Percentiles rank a stretch among this genome's conserved stretches.
Evolutionary conservation across 2,888 invertebrate species (phyloP).

Genomic region (Andrena chrysosceles): DNA sequence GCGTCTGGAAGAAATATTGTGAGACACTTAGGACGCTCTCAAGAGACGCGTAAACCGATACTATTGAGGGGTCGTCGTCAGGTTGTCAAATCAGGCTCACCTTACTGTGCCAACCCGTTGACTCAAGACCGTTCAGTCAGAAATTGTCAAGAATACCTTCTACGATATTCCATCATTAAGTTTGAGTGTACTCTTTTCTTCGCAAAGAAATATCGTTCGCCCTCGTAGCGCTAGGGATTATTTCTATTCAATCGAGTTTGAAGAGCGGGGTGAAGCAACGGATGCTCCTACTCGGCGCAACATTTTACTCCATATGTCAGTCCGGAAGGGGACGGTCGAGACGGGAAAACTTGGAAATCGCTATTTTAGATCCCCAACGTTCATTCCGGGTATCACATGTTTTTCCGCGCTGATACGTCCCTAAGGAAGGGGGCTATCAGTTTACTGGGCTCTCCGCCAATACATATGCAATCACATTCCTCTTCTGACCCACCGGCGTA

Average conservation of each 20-base stretch:
- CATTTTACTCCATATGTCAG: conserved; percentile 27
- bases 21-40: no score
- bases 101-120: no score
- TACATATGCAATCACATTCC: conserved; percentile 58
- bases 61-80: no score
- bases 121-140: no score
- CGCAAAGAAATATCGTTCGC: not conserved
- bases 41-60: no score
- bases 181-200: not conserved
- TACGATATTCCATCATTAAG: not conserved
- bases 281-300: not conserved
- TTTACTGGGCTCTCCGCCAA: conserved; percentile 50
- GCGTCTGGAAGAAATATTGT: not conserved
- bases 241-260: not conserved
- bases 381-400: conserved; percentile 42
- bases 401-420: conserved; percentile 55
- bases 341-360: conserved; percentile 37
- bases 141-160: no score
- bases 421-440: conserved; percentile 58
- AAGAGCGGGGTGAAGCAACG: not conserved
- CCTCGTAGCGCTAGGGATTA: not conserved
- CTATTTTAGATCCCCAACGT: conserved; percentile 12
- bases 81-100: no score
- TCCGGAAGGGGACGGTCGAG: not conserved
- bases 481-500: conserved; percentile 44